These are phyloP conservation scores for Lobophora halterata DNA, from an alignment of 2,888 invertebrate species.

Conservation along the genomic window DNA sequence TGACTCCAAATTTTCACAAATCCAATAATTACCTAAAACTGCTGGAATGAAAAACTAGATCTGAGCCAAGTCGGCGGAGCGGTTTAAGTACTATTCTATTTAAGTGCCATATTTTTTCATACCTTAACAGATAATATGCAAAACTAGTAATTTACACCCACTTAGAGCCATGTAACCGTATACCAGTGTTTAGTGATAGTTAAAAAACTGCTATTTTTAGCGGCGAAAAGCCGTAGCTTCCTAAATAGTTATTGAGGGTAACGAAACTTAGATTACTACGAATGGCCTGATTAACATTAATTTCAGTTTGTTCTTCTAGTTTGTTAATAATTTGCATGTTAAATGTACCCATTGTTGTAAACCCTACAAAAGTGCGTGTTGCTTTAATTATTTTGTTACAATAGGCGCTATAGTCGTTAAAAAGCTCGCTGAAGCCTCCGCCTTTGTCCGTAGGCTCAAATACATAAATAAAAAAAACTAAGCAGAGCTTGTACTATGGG, in stretches of 20 bases:
- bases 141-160: slow-evolving; percentile 23
- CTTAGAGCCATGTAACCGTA: slow-evolving; percentile 24
- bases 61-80: no score
- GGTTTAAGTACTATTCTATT: no score
- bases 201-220: slow-evolving; percentile 16
- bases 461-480: no score
- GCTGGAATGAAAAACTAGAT: no score
- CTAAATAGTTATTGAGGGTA: slow-evolving; percentile 6
- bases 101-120: no score
- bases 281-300: slow-evolving; percentile 39
- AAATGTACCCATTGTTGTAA: slow-evolving; percentile 22
- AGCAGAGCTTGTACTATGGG: no score
- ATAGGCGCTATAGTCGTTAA: slow-evolving; percentile 9
- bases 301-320: slow-evolving; percentile 30
- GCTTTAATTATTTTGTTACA: slow-evolving; percentile 1
- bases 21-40: no score
- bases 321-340: slow-evolving; percentile 38
- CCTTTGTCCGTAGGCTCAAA: no score
- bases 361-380: slow-evolving; percentile 23
- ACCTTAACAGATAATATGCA: slow-evolving; percentile 25
- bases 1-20: no score
- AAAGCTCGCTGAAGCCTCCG: no score
- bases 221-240: slow-evolving; percentile 18
- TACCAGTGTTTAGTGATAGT: slow-evolving; percentile 21
- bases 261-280: slow-evolving; percentile 24